Evolutionary conservation across 2,888 invertebrate species (phyloP).

Genomic region (Caenorhabditis zanzibari): DNA sequence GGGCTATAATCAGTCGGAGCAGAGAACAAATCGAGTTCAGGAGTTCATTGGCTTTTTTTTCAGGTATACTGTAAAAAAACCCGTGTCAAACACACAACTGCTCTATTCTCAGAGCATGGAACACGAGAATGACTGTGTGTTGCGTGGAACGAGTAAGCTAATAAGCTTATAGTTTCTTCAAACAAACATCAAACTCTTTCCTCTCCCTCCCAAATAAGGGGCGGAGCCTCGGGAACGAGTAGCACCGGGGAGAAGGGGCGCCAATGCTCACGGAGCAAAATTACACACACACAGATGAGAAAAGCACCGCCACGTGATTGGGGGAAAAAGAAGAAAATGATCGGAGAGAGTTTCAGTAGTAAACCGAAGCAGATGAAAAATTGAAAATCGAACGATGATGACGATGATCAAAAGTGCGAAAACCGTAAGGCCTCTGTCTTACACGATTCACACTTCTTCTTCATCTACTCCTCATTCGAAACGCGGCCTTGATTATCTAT

Average conservation of each 20-base stretch:
- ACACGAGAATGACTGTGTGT: slow-evolving; percentile 24
- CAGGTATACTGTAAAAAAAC: neutral
- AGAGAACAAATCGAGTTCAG: neutral
- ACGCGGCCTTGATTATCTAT: slow-evolving; percentile 32
- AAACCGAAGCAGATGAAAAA: no score
- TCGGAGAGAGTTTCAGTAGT: slow-evolving; percentile 30
- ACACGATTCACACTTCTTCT: slow-evolving; percentile 44
- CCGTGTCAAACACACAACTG: slow-evolving; percentile 2
- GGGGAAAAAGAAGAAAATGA: neutral
- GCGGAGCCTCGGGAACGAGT: slow-evolving; percentile 21
- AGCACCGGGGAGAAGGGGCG: neutral
- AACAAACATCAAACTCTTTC: slow-evolving; percentile 32
- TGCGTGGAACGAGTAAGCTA: slow-evolving; percentile 14
- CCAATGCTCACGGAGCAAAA: slow-evolving; percentile 24
- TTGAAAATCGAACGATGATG: slow-evolving; percentile 1
- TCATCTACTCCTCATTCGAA: neutral
- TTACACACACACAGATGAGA: slow-evolving; percentile 31
- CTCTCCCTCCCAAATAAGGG: slow-evolving; percentile 2
- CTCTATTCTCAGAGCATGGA: slow-evolving; percentile 29
- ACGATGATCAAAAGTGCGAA: slow-evolving; percentile 39
- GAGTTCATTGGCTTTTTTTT: neutral
- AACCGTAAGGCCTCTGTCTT: neutral
- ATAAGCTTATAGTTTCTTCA: slow-evolving; percentile 25
- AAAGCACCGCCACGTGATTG: slow-evolving; percentile 26
- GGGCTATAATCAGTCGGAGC: neutral